Conservation (phyloP, 2,797 vertebrate genomes). For the Spea hammondii region DNA sequence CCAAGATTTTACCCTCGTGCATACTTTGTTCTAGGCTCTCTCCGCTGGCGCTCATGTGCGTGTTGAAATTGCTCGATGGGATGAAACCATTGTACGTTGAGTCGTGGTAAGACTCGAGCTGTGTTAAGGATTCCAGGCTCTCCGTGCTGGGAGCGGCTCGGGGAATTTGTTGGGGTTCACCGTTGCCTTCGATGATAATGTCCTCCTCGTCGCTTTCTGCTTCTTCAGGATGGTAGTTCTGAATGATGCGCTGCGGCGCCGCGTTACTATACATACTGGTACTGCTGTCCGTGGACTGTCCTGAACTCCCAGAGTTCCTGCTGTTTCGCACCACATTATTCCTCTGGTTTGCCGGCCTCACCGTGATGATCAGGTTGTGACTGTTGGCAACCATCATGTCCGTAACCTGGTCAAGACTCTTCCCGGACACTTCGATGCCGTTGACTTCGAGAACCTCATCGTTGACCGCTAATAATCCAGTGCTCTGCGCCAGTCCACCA, state of each 20-base stretch:
- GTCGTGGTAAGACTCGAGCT: slow-evolving; percentile 81
- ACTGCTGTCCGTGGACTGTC: slow-evolving; percentile 89
- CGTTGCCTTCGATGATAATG: slow-evolving; percentile 82
- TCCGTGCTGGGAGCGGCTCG: slow-evolving; percentile 63
- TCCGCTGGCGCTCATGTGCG: slow-evolving; percentile 60
- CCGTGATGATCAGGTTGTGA: slow-evolving; percentile 95
- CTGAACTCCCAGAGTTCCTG: slow-evolving; percentile 85
- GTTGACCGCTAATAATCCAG: slow-evolving; percentile 90
- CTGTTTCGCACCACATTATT: slow-evolving; percentile 88
- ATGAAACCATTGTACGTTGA: slow-evolving; percentile 78
- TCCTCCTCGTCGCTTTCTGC: slow-evolving; percentile 89
- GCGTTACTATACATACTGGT: slow-evolving; percentile 75
- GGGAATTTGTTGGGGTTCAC: slow-evolving; percentile 72
- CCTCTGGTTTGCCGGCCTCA: slow-evolving; percentile 94
- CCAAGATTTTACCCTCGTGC: slow-evolving; percentile 72
- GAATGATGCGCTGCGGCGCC: slow-evolving; percentile 71
- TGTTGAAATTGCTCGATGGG: slow-evolving; percentile 65
- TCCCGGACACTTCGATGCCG: slow-evolving; percentile 91
- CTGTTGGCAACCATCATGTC: slow-evolving; percentile 99
- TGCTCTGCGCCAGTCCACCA: slow-evolving; percentile 92
- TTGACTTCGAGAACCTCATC: slow-evolving; percentile 97
- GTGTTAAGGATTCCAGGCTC: slow-evolving; percentile 77
- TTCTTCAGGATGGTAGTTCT: slow-evolving; percentile 79
- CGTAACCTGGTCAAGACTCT: slow-evolving; percentile 94
- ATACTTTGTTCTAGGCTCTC: slow-evolving; percentile 63